Evolutionary conservation across 1,140 invertebrate genomes (phyloP), one percentile per base, ranked within the genome.

Genomic region (Homarus americanus): DNA sequence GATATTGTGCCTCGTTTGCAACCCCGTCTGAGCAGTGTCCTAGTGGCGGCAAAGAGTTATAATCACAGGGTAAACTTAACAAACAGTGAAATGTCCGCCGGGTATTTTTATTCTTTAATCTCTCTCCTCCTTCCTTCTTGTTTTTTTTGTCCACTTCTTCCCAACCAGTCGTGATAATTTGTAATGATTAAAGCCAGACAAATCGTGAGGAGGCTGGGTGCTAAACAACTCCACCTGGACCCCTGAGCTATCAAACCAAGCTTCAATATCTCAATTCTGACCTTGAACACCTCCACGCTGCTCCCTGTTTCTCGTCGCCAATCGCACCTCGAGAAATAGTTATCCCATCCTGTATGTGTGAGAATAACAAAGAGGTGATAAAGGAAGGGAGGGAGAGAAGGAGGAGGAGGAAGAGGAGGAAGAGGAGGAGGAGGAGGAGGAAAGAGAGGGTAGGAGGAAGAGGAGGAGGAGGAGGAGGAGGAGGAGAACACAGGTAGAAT

Each of bases 101-200:
- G 75, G 75, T 24, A 78, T 78, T 78, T 78, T 78, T 78, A 15
- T 40, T 41, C 34, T 40, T 40, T 40, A 17, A 40, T 78, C 41
- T 78, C 17, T 36, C 5, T 73, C n/a, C 36, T 0, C 10, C n/a
- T 28, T 36, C 17, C 17, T 58, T 58, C 20, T n/a, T 58, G 53
- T 20, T 20, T 15, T 58, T 20, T 20, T 15, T 58, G 12, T 15
- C 20, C 24, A 49, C 15, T 58, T 38, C 36, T 58, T 17, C 32
- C 15, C 34, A 83, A 83, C 28, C 17, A 69, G 53, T 83, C 53
- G 53, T 83, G 63, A 83, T 41, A 69, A 83, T 83, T 83, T 83
- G 53, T 83, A 41, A 83, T 80, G 40, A 69, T 83, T 83, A 83
- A 41, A 83, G 63, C 63, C 53, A 83, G 53, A 83, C 53, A 83